These are phyloP conservation scores for Ailurus styani DNA, from an alignment of 2,113 vertebrate genomes.

Conservation along the genomic window DNA sequence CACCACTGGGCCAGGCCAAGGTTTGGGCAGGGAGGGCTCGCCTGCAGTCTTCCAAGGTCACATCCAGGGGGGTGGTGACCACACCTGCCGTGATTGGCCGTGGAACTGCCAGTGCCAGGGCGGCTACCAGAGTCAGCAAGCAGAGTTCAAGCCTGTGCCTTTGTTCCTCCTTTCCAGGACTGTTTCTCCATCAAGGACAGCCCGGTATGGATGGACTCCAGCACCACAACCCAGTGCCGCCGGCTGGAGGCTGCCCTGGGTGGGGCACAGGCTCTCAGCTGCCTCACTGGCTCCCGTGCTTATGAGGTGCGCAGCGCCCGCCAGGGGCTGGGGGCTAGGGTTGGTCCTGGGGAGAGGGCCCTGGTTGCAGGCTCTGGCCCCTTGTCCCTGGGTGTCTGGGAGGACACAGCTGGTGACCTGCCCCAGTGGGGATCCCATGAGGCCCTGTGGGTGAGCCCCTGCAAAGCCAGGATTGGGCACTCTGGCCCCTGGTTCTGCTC, in stretches of 20 bases:
- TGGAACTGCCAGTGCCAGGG: accelerated
- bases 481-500: background rate
- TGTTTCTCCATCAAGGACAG: slow-evolving; percentile 87
- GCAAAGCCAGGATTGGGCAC: background rate
- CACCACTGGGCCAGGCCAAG: accelerated
- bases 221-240: slow-evolving; percentile 86
- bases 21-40: background rate
- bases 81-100: background rate
- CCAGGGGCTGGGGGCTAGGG: accelerated
- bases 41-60: background rate
- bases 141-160: background rate
- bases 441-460: accelerated
- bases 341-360: background rate
- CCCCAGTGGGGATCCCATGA: background rate
- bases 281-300: slow-evolving; percentile 92
- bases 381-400: background rate
- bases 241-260: slow-evolving; percentile 86
- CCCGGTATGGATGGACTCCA: slow-evolving; percentile 98
- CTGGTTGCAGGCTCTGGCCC: background rate
- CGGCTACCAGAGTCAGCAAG: accelerated
- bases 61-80: accelerated
- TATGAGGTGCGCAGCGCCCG: slow-evolving; percentile 86
- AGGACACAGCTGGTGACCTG: background rate
- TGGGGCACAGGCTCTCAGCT: slow-evolving; percentile 85
- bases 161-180: slow-evolving; percentile 73